Percentiles rank a stretch among this genome's conserved stretches.
Evolutionary conservation across 2,113 vertebrate genomes (phyloP).

Genomic region (Bungarus multicinctus): DNA sequence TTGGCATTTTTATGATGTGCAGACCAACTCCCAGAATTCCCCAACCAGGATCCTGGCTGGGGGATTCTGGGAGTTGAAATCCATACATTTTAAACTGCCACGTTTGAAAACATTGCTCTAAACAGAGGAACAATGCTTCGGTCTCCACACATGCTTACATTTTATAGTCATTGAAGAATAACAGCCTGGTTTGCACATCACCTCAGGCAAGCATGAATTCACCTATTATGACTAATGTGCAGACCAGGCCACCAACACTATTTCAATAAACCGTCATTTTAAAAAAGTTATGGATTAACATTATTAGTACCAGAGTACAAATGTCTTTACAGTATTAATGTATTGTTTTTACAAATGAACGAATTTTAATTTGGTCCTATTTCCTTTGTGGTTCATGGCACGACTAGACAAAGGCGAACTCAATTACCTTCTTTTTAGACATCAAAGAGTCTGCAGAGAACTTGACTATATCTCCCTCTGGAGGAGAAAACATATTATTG

Average conservation of each 20-base stretch:
- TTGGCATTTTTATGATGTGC: not conserved
- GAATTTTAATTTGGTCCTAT: not conserved
- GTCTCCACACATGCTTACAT: not conserved
- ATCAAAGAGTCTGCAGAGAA: not conserved
- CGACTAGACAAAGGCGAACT: not conserved
- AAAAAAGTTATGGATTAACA: not conserved
- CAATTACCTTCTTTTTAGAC: not conserved
- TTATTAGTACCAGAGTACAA: not conserved
- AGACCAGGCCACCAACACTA: not conserved
- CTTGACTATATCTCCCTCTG: not conserved
- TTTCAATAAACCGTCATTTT: not conserved
- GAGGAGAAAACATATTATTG: not conserved
- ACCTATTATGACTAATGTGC: not conserved
- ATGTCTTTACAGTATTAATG: not conserved
- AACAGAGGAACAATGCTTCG: not conserved
- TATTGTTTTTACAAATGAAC: not conserved
- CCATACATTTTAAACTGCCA: not conserved
- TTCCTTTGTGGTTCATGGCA: not conserved
- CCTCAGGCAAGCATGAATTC: not conserved
- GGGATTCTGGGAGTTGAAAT: not conserved
- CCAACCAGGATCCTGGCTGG: not conserved
- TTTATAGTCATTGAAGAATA: not conserved
- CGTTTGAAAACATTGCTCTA: not conserved
- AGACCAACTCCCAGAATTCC: not conserved
- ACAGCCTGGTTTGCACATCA: not conserved